phyloP scores from a whole-genome alignment of 2,113 vertebrate species.

The Thalassoma bifasciatum region DNA sequence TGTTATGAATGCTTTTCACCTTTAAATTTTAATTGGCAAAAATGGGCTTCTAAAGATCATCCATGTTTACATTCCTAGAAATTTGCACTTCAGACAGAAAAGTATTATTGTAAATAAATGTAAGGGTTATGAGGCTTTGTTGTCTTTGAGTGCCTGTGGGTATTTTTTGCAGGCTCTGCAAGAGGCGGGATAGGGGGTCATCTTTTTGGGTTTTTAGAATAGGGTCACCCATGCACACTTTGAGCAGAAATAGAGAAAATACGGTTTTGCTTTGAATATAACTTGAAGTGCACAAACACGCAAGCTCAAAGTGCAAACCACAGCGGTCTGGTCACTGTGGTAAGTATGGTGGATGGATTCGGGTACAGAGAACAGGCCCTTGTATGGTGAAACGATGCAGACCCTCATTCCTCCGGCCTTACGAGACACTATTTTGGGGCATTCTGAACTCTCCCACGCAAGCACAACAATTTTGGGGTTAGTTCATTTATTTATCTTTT shows the following conservation, averaged over 20 bases:
- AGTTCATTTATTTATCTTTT: conserved; percentile 85
- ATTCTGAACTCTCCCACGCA: conserved; percentile 84
- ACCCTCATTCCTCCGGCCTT: conserved; percentile 78
- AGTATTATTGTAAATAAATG: too few relatives aligned
- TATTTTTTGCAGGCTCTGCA: too few relatives aligned
- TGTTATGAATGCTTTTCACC: too few relatives aligned
- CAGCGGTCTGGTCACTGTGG: conserved; percentile 44
- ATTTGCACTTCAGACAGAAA: too few relatives aligned
- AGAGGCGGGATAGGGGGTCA: too few relatives aligned
- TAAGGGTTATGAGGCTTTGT: too few relatives aligned
- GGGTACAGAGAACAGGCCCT: conserved; percentile 67
- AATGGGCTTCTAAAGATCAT: too few relatives aligned
- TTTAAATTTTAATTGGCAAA: too few relatives aligned
- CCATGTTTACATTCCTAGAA: too few relatives aligned
- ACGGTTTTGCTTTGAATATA: not conserved
- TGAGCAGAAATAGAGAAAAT: conserved; percentile 3
- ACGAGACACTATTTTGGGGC: conserved; percentile 80
- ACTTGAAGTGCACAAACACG: conserved; percentile 17
- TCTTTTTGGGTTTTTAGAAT: too few relatives aligned
- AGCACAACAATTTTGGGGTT: conserved; percentile 78
- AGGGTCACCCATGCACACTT: too few relatives aligned
- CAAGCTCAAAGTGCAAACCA: conserved; percentile 11
- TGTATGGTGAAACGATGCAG: conserved; percentile 83
- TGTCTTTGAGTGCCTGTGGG: too few relatives aligned
- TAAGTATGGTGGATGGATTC: conserved; percentile 30